Conservation (phyloP, 2,888 invertebrate genomes). For the Halictus ligatus region DNA sequence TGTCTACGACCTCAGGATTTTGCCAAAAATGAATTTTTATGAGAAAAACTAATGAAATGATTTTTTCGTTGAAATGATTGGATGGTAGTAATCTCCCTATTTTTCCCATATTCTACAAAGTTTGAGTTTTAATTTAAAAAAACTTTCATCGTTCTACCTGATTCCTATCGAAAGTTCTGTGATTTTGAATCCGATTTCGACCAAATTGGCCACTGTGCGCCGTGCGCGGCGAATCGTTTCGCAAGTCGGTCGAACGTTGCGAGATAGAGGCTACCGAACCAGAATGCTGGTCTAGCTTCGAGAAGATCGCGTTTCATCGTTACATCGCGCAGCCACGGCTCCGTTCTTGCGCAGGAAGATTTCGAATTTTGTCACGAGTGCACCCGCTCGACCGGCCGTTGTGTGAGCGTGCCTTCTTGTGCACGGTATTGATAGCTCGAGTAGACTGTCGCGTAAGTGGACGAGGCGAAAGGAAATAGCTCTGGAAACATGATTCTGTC, state of each 20-base stretch:
- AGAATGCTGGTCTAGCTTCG: conserved; percentile 23
- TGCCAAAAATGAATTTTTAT: too few species aligned
- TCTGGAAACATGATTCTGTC: conserved; percentile 47
- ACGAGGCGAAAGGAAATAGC: conserved; percentile 49
- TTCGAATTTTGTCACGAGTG: conserved; percentile 36
- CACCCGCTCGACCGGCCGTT: neutral
- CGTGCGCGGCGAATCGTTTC: conserved; percentile 30
- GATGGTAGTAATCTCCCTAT: too few species aligned
- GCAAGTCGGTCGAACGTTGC: conserved; percentile 38
- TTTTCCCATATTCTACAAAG: too few species aligned
- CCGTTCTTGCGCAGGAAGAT: conserved; percentile 30
- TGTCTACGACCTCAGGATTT: too few species aligned
- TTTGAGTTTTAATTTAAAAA: too few species aligned
- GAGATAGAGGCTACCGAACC: conserved; percentile 32
- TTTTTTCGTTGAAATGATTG: too few species aligned
- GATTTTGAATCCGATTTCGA: too few species aligned
- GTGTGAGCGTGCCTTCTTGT: neutral
- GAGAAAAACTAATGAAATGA: too few species aligned
- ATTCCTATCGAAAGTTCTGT: too few species aligned
- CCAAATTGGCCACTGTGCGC: conserved; percentile 27
- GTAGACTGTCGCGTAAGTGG: neutral
- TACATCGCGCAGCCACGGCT: neutral
- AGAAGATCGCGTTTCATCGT: conserved; percentile 44
- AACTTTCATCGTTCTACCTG: too few species aligned
- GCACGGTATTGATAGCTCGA: neutral